Conservation (phyloP, 2,113 vertebrate species). For the Takifugu bimaculatus region DNA sequence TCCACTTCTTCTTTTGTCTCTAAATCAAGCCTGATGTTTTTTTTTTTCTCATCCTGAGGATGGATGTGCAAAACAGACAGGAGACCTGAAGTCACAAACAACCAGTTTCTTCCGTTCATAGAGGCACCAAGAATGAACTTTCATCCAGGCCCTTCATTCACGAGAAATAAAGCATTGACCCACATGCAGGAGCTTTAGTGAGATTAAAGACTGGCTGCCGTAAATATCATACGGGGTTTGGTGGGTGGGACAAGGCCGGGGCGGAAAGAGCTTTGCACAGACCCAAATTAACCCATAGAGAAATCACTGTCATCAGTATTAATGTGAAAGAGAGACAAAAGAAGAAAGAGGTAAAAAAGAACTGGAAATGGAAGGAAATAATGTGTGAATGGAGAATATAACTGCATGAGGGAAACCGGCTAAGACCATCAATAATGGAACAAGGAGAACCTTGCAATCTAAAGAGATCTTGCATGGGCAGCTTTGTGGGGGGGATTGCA, state of each 20-base stretch:
- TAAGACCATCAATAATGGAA: neutral
- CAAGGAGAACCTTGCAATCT: constrained; percentile 15
- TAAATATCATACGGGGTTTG: constrained; percentile 41
- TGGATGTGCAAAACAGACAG: constrained; percentile 39
- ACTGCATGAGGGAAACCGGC: neutral
- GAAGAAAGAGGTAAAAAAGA: neutral
- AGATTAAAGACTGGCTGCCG: constrained; percentile 58
- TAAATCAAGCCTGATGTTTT: constrained; percentile 13
- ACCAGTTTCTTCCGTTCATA: constrained; percentile 55
- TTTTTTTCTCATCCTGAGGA: constrained; percentile 18
- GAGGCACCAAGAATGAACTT: constrained; percentile 60
- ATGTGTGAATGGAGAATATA: neutral
- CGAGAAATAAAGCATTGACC: constrained; percentile 67
- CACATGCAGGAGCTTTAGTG: constrained; percentile 57
- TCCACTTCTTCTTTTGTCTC: neutral
- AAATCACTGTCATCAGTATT: neutral
- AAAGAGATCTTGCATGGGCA: constrained; percentile 8
- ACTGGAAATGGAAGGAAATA: neutral
- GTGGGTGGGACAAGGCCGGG: constrained; percentile 20
- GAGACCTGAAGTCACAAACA: constrained; percentile 42
- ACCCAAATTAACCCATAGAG: constrained; percentile 15
- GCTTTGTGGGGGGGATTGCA: constrained; percentile 4
- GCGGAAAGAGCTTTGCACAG: constrained; percentile 32
- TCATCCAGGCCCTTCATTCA: constrained; percentile 64
- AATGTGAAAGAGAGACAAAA: neutral